Percentiles rank a stretch among this genome's conserved stretches.
phyloP scores from a whole-genome alignment of 2,888 invertebrate species.

The Nephrotoma guestfalica region DNA sequence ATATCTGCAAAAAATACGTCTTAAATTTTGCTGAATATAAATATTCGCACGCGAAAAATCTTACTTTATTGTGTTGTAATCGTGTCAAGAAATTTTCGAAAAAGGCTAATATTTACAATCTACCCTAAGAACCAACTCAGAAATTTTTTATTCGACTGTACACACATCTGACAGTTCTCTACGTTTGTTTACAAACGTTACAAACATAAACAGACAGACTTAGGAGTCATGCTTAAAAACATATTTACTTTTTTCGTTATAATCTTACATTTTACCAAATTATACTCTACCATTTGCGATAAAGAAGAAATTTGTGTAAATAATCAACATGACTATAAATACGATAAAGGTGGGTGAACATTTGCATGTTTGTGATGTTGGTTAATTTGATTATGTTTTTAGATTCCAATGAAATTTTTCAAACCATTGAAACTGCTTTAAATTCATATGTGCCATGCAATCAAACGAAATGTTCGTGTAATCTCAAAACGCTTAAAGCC shows the following conservation, averaged over 20 bases:
- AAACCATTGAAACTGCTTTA: constrained; percentile 36
- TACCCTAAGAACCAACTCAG: no score
- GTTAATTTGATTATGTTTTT: constrained; percentile 1
- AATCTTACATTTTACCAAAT: neutral
- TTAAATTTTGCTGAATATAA: no score
- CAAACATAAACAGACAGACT: no score
- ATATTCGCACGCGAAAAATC: no score
- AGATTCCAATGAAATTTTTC: constrained; percentile 24
- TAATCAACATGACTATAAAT: neutral
- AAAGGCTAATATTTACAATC: no score
- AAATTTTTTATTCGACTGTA: no score
- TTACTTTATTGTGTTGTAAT: no score
- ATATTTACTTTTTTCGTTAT: neutral
- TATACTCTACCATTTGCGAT: neutral
- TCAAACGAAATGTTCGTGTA: constrained; percentile 45
- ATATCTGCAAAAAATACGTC: no score
- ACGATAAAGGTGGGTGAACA: neutral
- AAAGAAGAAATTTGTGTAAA: neutral
- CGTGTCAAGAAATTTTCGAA: no score
- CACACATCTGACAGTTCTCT: no score
- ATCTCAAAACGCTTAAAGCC: constrained; percentile 42
- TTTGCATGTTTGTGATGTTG: neutral
- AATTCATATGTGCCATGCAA: constrained; percentile 40
- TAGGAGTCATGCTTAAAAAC: no score
- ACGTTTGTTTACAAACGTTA: no score